Percentiles rank a stretch among this genome's conserved stretches.
Conservation (phyloP, 1,140 invertebrate species). For the Drosophila lini region DNA sequence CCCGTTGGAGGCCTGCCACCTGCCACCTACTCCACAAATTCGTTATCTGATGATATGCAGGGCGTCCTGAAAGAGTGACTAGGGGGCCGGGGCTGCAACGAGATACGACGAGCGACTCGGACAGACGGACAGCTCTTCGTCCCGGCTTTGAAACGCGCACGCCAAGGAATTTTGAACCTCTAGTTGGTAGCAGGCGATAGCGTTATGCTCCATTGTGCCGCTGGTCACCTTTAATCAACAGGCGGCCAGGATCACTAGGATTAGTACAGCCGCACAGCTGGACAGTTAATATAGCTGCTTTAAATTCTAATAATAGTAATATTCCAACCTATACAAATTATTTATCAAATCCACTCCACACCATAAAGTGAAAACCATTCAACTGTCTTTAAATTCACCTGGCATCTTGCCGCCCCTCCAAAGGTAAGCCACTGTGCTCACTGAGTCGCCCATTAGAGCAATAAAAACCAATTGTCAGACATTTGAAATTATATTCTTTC, state of each 20-base stretch:
- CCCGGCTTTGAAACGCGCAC: slow-evolving; percentile 26
- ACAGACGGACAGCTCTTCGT: slow-evolving; percentile 15
- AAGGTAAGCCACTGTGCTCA: background rate
- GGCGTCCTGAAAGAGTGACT: background rate
- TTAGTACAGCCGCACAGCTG: background rate
- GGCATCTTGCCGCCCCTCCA: background rate
- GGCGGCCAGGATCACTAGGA: background rate
- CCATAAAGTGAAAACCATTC: background rate
- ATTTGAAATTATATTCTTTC: slow-evolving; percentile 41
- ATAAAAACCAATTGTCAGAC: slow-evolving; percentile 34
- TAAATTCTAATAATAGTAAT: no score
- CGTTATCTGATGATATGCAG: slow-evolving; percentile 75
- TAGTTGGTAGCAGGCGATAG: slow-evolving; percentile 19
- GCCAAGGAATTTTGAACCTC: slow-evolving; percentile 49
- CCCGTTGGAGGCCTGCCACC: slow-evolving; percentile 7
- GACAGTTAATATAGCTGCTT: no score
- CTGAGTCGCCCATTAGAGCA: slow-evolving; percentile 20
- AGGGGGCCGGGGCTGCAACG: background rate
- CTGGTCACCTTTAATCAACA: slow-evolving; percentile 31
- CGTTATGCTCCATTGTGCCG: slow-evolving; percentile 5
- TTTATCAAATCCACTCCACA: background rate
- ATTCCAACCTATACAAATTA: background rate
- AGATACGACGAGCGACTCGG: slow-evolving; percentile 4
- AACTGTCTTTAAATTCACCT: background rate
- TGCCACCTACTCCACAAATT: slow-evolving; percentile 32